Conservation (phyloP, 2,113 vertebrate species). For the Cricetomys ansorgei region DNA sequence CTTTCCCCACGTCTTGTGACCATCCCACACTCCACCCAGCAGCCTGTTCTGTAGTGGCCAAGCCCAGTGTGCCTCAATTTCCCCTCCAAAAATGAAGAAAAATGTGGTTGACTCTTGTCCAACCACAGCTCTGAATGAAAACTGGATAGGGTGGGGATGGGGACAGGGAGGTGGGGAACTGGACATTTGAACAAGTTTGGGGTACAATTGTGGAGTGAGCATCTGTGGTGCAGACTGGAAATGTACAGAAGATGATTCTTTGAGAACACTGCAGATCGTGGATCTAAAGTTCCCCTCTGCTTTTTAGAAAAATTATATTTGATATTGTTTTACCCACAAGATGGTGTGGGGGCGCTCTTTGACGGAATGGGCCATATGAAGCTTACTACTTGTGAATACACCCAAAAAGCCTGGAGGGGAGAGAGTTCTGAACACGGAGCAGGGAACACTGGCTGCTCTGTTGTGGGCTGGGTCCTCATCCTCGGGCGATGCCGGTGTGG, state of each 20-base stretch:
- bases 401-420: too few species aligned
- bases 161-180: background rate
- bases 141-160: accelerated
- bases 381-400: accelerated
- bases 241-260: accelerated
- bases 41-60: background rate
- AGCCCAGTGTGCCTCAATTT: background rate
- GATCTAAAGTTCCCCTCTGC: background rate
- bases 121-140: background rate
- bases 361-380: background rate
- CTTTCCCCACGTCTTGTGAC: background rate
- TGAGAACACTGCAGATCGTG: background rate
- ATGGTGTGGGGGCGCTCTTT: too few species aligned
- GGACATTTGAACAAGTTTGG: background rate
- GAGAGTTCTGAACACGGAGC: too few species aligned
- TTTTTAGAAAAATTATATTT: background rate
- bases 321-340: background rate
- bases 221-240: background rate
- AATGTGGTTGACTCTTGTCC: background rate
- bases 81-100: background rate
- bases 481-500: too few species aligned
- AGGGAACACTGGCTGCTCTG: too few species aligned
- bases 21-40: background rate
- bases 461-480: too few species aligned
- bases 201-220: background rate